Evolutionary conservation across 1,140 invertebrate genomes (phyloP).

Genomic region (Aphaenogaster rudis): DNA sequence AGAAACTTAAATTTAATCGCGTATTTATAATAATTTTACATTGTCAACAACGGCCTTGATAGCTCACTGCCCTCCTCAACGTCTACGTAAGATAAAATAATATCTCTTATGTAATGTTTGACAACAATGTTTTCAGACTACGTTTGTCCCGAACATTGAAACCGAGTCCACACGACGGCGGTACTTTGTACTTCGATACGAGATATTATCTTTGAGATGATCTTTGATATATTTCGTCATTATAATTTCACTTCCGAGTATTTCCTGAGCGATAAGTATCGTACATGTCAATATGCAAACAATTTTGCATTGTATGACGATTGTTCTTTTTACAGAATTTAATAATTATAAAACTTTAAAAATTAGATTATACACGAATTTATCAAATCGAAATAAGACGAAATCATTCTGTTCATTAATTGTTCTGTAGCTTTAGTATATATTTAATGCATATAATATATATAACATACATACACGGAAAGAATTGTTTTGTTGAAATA

Average conservation of each 20-base stretch:
- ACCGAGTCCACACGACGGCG: neutral
- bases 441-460: no score
- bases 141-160: neutral
- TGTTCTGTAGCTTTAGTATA: neutral
- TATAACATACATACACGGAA: no score
- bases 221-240: conserved; percentile 8
- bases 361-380: neutral
- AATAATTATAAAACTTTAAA: neutral
- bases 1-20: conserved; percentile 10
- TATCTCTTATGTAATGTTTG: conserved; percentile 23
- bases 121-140: neutral
- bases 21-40: neutral
- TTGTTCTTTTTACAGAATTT: neutral
- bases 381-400: neutral
- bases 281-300: neutral
- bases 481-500: no score
- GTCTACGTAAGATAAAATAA: neutral
- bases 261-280: neutral
- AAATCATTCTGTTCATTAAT: neutral
- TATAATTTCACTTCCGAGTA: conserved; percentile 5
- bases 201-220: neutral
- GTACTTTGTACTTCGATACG: conserved; percentile 47
- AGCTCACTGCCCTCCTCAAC: neutral
- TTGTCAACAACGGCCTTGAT: neutral
- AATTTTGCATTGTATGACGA: neutral